Percentiles rank a stretch among this genome's conserved stretches.
These are phyloP conservation scores for Corythornis madagascariensis DNA, from an alignment of 2,113 vertebrate genomes.

Conservation along the genomic window DNA sequence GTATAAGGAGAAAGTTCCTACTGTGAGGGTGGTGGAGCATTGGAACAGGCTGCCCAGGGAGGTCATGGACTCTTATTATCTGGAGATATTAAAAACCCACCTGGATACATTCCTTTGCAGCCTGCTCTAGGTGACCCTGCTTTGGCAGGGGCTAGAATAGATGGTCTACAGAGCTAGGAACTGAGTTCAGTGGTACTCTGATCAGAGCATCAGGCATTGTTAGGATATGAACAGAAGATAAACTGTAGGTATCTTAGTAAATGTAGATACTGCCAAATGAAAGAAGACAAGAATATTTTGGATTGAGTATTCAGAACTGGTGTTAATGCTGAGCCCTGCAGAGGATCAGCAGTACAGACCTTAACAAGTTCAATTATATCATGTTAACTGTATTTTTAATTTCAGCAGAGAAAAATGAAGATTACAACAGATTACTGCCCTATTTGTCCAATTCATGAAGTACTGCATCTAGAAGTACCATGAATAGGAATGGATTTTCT, in stretches of 20 bases:
- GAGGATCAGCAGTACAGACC: not conserved
- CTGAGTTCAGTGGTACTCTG: not conserved
- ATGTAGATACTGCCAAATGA: not conserved
- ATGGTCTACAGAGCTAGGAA: not conserved
- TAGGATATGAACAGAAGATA: not conserved
- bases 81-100: too few relatives aligned
- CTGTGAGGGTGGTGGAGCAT: too few relatives aligned
- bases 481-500: not conserved
- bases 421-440: not conserved
- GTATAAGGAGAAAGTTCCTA: too few relatives aligned
- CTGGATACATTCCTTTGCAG: too few relatives aligned
- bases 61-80: too few relatives aligned
- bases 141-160: too few relatives aligned
- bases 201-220: not conserved
- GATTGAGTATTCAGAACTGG: not conserved
- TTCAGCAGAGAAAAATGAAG: not conserved
- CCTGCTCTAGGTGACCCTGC: too few relatives aligned
- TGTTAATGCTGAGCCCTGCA: not conserved
- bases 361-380: not conserved
- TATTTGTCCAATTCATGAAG: not conserved
- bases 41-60: too few relatives aligned
- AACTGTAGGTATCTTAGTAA: not conserved
- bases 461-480: not conserved
- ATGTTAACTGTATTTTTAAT: not conserved
- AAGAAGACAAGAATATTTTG: not conserved